Conservation (phyloP, 2,113 vertebrate species). For the Brachirus orientalis region DNA sequence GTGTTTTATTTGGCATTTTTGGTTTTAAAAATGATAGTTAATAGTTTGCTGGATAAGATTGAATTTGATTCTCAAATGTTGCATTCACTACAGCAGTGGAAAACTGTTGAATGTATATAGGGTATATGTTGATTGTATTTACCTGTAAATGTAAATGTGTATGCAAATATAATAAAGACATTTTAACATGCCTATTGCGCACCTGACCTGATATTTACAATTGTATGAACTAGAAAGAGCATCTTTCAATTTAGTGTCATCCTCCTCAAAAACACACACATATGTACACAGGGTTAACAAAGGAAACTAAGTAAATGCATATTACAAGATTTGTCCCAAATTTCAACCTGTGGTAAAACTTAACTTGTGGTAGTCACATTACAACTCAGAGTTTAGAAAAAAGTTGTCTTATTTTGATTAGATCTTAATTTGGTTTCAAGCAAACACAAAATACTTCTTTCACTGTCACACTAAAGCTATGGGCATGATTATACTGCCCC, state of each 20-base stretch:
- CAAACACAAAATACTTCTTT: not conserved
- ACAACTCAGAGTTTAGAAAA: no score
- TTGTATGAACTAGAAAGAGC: conserved; percentile 6
- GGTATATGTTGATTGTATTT: conserved; percentile 18
- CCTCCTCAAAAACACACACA: not conserved
- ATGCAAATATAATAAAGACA: conserved; percentile 48
- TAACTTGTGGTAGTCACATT: no score
- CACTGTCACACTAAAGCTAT: not conserved
- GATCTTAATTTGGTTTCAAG: not conserved
- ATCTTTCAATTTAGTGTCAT: not conserved
- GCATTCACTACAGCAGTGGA: not conserved
- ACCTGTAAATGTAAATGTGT: conserved; percentile 18
- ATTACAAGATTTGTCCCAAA: no score
- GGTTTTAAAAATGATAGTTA: not conserved
- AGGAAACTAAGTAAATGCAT: no score
- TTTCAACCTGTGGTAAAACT: no score
- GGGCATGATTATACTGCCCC: not conserved
- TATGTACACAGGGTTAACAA: no score
- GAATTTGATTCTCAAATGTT: not conserved
- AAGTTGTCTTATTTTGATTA: no score
- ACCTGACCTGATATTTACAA: not conserved
- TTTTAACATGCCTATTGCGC: not conserved
- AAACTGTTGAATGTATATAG: conserved; percentile 16
- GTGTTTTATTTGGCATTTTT: not conserved
- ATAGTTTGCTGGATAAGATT: no score